Evolutionary conservation across 2,888 invertebrate genomes (phyloP).

Genomic region (Myopa tessellatipennis): DNA sequence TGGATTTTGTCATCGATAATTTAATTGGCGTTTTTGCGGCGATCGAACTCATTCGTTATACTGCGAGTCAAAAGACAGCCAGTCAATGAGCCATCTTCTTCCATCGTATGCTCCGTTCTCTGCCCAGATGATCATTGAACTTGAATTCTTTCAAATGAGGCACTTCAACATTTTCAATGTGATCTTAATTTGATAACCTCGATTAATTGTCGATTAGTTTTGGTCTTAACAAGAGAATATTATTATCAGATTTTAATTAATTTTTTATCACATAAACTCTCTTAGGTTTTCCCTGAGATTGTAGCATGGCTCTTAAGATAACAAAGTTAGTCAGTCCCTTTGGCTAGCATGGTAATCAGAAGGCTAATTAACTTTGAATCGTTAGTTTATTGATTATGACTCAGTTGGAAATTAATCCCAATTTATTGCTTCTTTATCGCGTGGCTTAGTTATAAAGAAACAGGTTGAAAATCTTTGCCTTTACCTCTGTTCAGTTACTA

Average conservation of each 20-base stretch:
- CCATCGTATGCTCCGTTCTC: not conserved
- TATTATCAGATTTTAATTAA: not conserved
- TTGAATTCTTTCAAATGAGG: conserved; percentile 19
- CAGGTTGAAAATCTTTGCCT: too few relatives aligned
- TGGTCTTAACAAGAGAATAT: not conserved
- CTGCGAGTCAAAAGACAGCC: conserved; percentile 2
- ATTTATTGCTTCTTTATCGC: too few relatives aligned
- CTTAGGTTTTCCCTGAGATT: too few relatives aligned
- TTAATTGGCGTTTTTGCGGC: conserved; percentile 45
- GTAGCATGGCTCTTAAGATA: too few relatives aligned
- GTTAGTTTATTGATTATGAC: too few relatives aligned
- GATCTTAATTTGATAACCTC: conserved; percentile 13
- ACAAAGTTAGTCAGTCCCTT: too few relatives aligned
- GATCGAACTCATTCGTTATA: conserved; percentile 16
- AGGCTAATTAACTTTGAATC: too few relatives aligned
- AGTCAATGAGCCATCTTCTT: not conserved
- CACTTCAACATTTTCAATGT: not conserved
- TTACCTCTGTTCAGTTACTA: too few relatives aligned
- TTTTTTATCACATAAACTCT: too few relatives aligned
- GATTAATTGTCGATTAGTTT: not conserved
- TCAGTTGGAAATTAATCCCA: too few relatives aligned
- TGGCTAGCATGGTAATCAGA: too few relatives aligned
- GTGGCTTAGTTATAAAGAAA: too few relatives aligned
- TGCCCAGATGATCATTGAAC: conserved; percentile 32
- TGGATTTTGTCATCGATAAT: conserved; percentile 65